phyloP scores from a whole-genome alignment of 2,888 invertebrate genomes.

The Eupsilia transversa region DNA sequence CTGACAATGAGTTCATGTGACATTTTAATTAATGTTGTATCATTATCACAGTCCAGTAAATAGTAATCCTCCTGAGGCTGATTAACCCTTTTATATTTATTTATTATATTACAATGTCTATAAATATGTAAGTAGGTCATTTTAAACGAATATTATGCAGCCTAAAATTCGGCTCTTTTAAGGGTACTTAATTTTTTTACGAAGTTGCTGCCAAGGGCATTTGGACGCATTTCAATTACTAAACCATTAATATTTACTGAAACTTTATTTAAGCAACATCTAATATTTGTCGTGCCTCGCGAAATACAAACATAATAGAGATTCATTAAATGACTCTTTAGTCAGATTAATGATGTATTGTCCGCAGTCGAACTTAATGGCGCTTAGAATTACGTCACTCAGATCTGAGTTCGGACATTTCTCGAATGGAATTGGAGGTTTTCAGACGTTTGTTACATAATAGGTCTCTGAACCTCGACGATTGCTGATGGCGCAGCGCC shows the following conservation, averaged over 20 bases:
- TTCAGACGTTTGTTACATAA: constrained; percentile 46
- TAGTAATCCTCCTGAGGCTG: constrained; percentile 38
- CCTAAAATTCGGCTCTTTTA: not conserved
- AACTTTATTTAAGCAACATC: constrained; percentile 18
- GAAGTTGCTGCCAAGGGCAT: constrained; percentile 18
- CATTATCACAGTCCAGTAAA: constrained; percentile 54
- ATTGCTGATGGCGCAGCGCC: constrained; percentile 58
- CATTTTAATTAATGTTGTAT: constrained; percentile 60
- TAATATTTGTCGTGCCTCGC: constrained; percentile 43
- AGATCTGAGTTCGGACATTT: constrained; percentile 37
- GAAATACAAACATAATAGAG: constrained; percentile 51
- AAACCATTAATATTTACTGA: constrained; percentile 28
- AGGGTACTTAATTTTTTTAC: not conserved
- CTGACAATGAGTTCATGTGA: constrained; percentile 50
- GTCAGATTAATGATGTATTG: constrained; percentile 60
- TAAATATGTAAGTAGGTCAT: not conserved
- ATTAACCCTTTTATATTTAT: constrained; percentile 30
- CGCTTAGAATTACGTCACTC: constrained; percentile 58
- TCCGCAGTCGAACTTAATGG: constrained; percentile 46
- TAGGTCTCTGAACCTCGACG: constrained; percentile 60
- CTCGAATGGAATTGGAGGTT: constrained; percentile 40
- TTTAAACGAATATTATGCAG: not conserved
- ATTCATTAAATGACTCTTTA: constrained; percentile 51
- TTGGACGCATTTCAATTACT: constrained; percentile 40
- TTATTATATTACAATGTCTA: not conserved